Conservation (phyloP, 2,113 vertebrate genomes). For the Dromas ardeola region DNA sequence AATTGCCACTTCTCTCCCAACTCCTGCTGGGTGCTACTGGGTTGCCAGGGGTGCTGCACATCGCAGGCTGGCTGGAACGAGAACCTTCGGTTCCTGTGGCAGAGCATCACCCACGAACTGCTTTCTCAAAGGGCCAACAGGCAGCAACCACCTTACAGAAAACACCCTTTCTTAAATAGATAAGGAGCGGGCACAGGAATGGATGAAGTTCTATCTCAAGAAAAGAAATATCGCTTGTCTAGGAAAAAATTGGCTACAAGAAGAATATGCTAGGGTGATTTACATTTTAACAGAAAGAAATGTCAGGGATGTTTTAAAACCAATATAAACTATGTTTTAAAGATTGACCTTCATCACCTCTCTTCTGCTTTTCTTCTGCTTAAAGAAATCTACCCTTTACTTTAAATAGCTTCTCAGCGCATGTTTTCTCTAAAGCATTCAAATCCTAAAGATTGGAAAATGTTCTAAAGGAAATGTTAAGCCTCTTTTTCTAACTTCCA, state of each 20-base stretch:
- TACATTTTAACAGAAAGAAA: neutral
- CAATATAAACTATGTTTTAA: neutral
- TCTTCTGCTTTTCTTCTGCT: neutral
- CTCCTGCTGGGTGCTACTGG: neutral
- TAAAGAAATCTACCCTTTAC: neutral
- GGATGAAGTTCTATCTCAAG: neutral
- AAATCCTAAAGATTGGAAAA: neutral
- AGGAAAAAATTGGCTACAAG: neutral
- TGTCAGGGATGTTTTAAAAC: neutral
- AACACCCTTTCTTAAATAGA: neutral
- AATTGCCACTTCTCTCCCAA: neutral
- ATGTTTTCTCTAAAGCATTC: neutral
- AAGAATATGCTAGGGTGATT: neutral
- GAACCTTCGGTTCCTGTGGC: neutral
- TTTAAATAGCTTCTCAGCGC: neutral
- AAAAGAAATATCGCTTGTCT: neutral
- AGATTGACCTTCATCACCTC: neutral
- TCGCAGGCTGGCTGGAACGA: neutral
- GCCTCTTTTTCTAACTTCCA: neutral
- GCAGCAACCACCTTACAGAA: neutral
- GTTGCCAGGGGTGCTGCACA: neutral
- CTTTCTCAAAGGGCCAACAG: neutral
- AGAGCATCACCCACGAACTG: neutral
- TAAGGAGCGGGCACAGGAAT: neutral
- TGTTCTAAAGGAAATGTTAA: neutral